Conservation (phyloP, 2,797 vertebrate species). For the Sebastes hubbsi region DNA sequence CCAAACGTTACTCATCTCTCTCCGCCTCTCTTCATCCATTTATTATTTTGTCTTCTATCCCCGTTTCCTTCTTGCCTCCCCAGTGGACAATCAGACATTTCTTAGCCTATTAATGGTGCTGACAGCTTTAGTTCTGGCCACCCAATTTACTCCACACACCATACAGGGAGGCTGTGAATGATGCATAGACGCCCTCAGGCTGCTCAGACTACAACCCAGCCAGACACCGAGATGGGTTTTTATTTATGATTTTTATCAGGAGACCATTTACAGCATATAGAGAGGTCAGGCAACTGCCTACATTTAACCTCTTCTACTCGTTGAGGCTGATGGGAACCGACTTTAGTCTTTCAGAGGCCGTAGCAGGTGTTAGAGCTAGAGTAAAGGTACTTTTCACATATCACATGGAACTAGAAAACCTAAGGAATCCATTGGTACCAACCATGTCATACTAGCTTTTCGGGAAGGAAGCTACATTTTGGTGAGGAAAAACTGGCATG, state of each 20-base stretch:
- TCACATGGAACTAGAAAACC: too few relatives aligned
- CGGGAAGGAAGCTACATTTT: too few relatives aligned
- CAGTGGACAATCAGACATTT: slow-evolving; percentile 20
- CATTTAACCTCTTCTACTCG: background rate
- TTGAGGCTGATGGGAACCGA: too few relatives aligned
- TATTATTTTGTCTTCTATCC: background rate
- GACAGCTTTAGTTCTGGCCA: slow-evolving; percentile 36
- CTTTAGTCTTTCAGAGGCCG: too few relatives aligned
- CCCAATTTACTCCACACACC: slow-evolving; percentile 22
- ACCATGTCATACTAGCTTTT: too few relatives aligned
- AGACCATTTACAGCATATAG: background rate
- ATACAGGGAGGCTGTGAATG: background rate
- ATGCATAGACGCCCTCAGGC: slow-evolving; percentile 8
- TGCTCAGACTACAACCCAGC: background rate
- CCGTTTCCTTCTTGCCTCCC: background rate
- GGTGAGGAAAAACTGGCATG: too few relatives aligned
- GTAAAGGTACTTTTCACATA: too few relatives aligned
- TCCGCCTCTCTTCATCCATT: background rate
- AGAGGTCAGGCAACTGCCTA: background rate
- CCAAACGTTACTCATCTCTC: background rate
- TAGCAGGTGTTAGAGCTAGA: too few relatives aligned
- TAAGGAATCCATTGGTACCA: too few relatives aligned
- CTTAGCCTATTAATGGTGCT: slow-evolving; percentile 31
- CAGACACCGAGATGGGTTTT: background rate
- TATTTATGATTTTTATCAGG: slow-evolving; percentile 7